Evolutionary conservation across 2,113 vertebrate genomes (phyloP).

Genomic region (Scomber japonicus): DNA sequence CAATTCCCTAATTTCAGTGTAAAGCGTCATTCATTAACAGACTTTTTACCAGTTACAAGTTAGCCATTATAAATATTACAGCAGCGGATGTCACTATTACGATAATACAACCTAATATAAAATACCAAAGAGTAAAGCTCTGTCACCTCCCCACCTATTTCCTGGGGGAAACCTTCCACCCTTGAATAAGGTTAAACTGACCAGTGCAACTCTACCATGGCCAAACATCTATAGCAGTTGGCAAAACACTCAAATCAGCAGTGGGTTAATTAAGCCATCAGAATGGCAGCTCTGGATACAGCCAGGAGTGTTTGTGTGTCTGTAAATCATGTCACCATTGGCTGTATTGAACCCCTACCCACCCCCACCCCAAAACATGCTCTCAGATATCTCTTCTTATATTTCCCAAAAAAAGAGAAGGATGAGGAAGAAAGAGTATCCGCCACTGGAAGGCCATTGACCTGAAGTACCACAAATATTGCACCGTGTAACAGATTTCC

Average conservation of each 20-base stretch:
- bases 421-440: neutral
- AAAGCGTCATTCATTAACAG: neutral
- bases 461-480: constrained; percentile 12
- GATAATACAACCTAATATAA: neutral
- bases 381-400: constrained; percentile 41
- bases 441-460: constrained; percentile 3
- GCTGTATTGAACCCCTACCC: constrained; percentile 4
- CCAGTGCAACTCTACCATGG: constrained; percentile 2
- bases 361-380: constrained; percentile 1
- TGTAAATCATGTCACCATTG: constrained; percentile 57
- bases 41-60: neutral
- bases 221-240: constrained; percentile 35
- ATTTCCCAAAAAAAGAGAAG: constrained; percentile 37
- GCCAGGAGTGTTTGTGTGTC: constrained; percentile 14
- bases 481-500: neutral
- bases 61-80: neutral
- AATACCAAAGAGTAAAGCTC: neutral
- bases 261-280: constrained; percentile 66
- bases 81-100: neutral
- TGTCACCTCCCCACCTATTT: neutral
- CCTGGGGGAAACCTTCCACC: neutral
- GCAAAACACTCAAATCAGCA: constrained; percentile 44
- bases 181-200: neutral
- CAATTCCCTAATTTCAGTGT: too few relatives aligned
- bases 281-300: constrained; percentile 35